Evolutionary conservation across 2,888 invertebrate species (phyloP), one percentile per base, ranked within the genome.

Genomic region (Mellilla xanthometata): DNA sequence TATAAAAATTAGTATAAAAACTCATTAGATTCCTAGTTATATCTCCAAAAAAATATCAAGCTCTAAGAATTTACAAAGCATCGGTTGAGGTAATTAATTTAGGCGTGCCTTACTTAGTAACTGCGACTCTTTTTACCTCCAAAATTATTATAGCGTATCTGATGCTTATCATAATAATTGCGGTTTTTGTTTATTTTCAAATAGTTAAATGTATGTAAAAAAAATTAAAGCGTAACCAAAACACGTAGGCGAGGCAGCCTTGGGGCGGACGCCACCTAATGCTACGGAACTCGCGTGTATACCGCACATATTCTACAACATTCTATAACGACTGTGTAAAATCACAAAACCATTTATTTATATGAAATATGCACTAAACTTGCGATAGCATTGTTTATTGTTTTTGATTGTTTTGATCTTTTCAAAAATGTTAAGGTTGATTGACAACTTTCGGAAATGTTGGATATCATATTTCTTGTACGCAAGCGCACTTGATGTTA

Each of bases 171-270:
- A 10, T 11, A 3, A 10, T 12, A 22, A 12, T 8, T 12, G 4
- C n/a, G 10, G 27, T 10, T 9, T 11, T 10, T 27, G 27, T 10
- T 27, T 27, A 1, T 19, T 19, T 19, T 19, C 6, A 19, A 19
- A 19, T 19, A 19, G 15, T 6, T 19, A 6, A n/a, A n/a, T n/a
- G n/a, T n/a, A n/a, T 6, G 10, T 24, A 34, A 35, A 28, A 15
- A 29, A 10, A 35, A 26, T 26, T 12, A 13, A 35, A 15, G 13
- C 13, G 13, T 26, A 27, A 26, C 12, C 33, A n/a, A 24, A 23
- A n/a, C 33, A 34, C 33, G 33, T 6, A 19, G 15, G 1, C 3
- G 15, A 6, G 0, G 15, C 15, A 73, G 51, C 78, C 77, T 76
- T 75, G 76, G 42, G 36, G 57, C 31, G 28, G 6, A 27, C 49